Percentiles rank a stretch among this genome's conserved stretches.
phyloP scores from a whole-genome alignment of 2,797 vertebrate genomes.

The Aldrovandia affinis region DNA sequence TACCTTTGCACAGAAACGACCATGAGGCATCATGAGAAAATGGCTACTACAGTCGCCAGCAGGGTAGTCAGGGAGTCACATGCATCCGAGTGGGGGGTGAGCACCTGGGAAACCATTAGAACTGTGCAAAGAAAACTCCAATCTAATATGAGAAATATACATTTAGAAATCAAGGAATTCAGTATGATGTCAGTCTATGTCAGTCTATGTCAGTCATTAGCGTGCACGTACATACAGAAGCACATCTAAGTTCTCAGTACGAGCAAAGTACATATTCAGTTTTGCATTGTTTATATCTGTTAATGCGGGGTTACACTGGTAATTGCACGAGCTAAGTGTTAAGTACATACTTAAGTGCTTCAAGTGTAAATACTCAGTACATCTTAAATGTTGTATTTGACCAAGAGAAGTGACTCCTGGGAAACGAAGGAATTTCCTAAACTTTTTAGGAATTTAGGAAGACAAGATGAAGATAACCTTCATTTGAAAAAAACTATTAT shows the following conservation, averaged over 20 bases:
- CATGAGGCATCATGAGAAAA: conserved; percentile 71
- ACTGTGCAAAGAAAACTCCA: conserved; percentile 15
- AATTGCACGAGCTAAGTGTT: background rate
- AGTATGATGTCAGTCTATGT: background rate
- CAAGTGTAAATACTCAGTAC: background rate
- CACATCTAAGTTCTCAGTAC: background rate
- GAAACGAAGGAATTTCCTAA: background rate
- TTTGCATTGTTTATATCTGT: background rate
- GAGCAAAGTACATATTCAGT: background rate
- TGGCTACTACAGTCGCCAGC: conserved; percentile 29
- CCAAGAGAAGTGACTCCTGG: no score
- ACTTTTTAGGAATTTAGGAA: background rate
- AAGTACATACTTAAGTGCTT: background rate
- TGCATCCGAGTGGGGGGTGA: conserved; percentile 27
- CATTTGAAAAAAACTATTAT: background rate
- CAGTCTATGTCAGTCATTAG: background rate
- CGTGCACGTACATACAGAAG: background rate
- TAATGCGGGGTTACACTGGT: background rate
- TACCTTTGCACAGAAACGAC: conserved; percentile 70
- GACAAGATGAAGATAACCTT: background rate
- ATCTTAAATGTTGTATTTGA: background rate
- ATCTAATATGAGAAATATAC: background rate
- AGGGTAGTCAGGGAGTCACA: conserved; percentile 37
- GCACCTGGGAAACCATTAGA: conserved; percentile 43
- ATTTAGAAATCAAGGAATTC: conserved; percentile 5